Conservation (phyloP, 2,888 invertebrate species). For the Trichogramma evanescens region DNA sequence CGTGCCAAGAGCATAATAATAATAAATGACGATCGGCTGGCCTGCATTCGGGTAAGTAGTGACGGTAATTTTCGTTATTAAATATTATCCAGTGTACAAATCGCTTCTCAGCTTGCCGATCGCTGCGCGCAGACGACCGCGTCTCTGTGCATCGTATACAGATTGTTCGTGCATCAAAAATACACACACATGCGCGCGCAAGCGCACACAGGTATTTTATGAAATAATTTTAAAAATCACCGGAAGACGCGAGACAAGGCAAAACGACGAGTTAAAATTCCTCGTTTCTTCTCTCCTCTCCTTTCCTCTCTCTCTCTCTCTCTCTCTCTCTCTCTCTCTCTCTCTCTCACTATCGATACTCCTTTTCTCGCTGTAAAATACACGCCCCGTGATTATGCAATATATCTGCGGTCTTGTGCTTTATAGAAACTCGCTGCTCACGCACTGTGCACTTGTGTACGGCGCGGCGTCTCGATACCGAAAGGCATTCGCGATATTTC, state of each 20-base stretch:
- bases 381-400: constrained; percentile 35
- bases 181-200: no score
- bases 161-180: no score
- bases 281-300: constrained; percentile 12
- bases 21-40: no score
- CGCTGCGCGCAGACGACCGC: no score
- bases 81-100: no score
- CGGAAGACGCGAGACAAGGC: background rate
- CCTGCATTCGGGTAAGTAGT: no score
- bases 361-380: constrained; percentile 6
- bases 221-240: no score
- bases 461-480: constrained; percentile 20
- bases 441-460: constrained; percentile 14
- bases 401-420: constrained; percentile 17
- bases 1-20: no score
- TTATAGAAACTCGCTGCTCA: background rate
- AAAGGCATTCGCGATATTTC: constrained; percentile 26
- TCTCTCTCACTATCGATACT: constrained; percentile 5
- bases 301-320: background rate
- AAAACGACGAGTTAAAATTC: background rate
- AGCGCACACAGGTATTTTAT: background rate
- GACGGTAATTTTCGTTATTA: no score
- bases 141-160: no score
- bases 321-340: constrained; percentile 1
- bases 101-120: no score